Base-by-base conservation (phyloP, 2,888 invertebrate genomes). In the Cheilosia vernalis region DNA sequence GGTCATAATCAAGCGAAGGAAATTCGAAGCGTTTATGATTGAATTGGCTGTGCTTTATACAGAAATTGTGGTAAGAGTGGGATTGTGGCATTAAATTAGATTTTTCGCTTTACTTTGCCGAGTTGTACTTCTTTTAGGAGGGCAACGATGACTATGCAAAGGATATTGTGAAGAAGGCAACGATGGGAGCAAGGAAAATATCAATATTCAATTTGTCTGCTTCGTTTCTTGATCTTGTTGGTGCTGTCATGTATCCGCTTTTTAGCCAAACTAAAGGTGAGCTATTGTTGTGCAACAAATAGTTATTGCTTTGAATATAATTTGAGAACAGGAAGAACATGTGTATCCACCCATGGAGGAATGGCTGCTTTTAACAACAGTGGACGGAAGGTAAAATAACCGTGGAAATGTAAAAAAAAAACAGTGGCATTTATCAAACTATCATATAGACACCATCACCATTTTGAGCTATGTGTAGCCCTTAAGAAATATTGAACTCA, bases 181-280 rank as follows among this genome's bases (percentile, higher is more conserved):
- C 89, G 1, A 19, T n/a, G 1, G 82, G 87, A 53, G 89, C 89
- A 0, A 88, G 90, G n/a, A 88, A 80, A 40, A 84, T 91, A 86
- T 88, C 91, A 51, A 88, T 89, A 58, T 89, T 90, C 73, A 91
- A 90, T 88, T 87, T 90, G 74, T 78, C 83, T 19, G 89, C 89
- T 30, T 88, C 89, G 6, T 89, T 89, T 69, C 69, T 88, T 6
- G 90, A 91, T 77, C 72, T 90, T 4, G 70, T 88, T 10, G 89
- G 89, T 4, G 89, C 89, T 4, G 51, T 90, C 37, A 63, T 89
- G 63, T 89, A 88, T 82, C 89, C 90, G 3, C 63, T 90, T 27
- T 89, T 91, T 44, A 76, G 70, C 30, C 53, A 80, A 49, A 33
- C 64, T n/a, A 84, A 70, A 70, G 66, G 84, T 84, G 49, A 55